phyloP scores from a whole-genome alignment of 2,113 vertebrate species.

The Cisticola juncidis region DNA sequence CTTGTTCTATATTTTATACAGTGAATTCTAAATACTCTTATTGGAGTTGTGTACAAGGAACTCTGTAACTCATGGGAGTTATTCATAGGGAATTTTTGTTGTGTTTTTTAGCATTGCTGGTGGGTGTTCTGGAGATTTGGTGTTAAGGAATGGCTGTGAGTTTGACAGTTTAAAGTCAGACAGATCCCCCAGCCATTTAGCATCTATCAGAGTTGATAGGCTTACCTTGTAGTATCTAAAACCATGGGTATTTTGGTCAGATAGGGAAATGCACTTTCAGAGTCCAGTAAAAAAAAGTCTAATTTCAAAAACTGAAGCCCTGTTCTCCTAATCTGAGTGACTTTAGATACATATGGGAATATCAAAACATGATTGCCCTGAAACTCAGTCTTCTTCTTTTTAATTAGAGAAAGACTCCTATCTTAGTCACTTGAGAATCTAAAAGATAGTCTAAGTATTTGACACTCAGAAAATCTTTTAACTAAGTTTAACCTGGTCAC shows the following conservation, averaged over 20 bases:
- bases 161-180: background rate
- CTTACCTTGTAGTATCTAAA: slow-evolving; percentile 28
- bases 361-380: slow-evolving; percentile 65
- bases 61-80: too few relatives aligned
- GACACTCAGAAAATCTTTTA: slow-evolving; percentile 49
- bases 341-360: slow-evolving; percentile 63
- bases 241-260: slow-evolving; percentile 23
- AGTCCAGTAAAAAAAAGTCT: slow-evolving; percentile 48
- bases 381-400: slow-evolving; percentile 66
- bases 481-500: background rate
- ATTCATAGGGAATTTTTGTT: background rate
- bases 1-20: background rate
- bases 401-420: slow-evolving; percentile 68
- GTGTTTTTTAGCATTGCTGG: background rate
- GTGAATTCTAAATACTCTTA: background rate
- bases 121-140: background rate
- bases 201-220: background rate
- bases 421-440: slow-evolving; percentile 62
- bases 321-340: slow-evolving; percentile 61
- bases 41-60: background rate
- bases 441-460: slow-evolving; percentile 48
- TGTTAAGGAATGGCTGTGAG: background rate
- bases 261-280: slow-evolving; percentile 30
- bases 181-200: background rate
- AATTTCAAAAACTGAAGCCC: slow-evolving; percentile 47